Evolutionary conservation across 2,888 invertebrate genomes (phyloP), one percentile per base, ranked within the genome.

Genomic region (Myathropa florea): DNA sequence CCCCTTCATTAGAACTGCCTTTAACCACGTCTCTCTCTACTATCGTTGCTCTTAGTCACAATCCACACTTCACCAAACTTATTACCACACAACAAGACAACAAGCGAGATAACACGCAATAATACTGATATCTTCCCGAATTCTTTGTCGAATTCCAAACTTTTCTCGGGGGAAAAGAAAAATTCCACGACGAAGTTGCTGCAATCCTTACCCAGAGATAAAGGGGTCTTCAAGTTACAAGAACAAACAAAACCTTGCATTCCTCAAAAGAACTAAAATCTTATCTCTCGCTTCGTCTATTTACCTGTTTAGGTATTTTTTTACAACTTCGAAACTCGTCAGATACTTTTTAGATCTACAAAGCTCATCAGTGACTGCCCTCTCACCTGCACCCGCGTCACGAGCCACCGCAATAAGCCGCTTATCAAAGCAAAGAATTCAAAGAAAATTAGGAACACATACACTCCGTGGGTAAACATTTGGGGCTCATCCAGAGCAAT

Each of bases 401-500:
- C 39, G 4, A 4, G 39, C 39, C 39, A n/a, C 39, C 39, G 18
- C 46, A 23, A 59, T 72, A 79, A 79, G 64, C 71, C 24, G 72
- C 79, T 79, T 79, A 79, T 79, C 71, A 65, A 60, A 72, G 21
- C 64, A 21, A 72, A 72, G 60, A 79, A 79, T 57, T 70, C 4
- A n/a, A n/a, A n/a, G 26, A 78, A 70, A 63, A 78, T 70, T 70
- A 57, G 64, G 78, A 78, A 64, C 78, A 70, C 23, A 21, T 26
- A 46, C 46, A 46, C 23, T 60, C 21, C 61, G 60, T 68, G 26
- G 61, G 39, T 76, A 39, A 65, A 59, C 36, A 67, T 33, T 28
- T 24, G 18, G 23, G 33, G 26, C 60, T 46, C 71, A 78, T 77
- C 68, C 61, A 63, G 39, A 67, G 59, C 46, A 46, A 46, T 46